Conservation (phyloP, 2,888 invertebrate species). For the Allacma fusca region DNA sequence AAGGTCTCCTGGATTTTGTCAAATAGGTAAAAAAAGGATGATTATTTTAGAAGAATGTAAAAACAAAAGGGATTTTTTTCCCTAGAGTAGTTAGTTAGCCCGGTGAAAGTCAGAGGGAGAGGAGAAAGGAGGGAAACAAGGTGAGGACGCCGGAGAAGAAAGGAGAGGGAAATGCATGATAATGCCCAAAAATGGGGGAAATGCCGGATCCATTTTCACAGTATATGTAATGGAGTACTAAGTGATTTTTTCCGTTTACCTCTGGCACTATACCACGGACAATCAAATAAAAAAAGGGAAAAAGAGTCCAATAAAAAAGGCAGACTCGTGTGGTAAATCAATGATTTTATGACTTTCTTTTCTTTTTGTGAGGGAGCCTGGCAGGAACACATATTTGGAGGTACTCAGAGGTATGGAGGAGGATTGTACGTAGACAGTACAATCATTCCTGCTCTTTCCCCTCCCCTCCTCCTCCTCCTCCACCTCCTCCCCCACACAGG, state of each 20-base stretch:
- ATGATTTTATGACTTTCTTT: conserved; percentile 37
- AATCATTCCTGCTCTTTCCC: background rate
- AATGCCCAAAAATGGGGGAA: background rate
- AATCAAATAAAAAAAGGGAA: conserved; percentile 27
- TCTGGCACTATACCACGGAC: conserved; percentile 29
- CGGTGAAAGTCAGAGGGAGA: no score
- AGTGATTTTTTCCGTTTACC: conserved; percentile 32
- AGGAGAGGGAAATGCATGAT: background rate
- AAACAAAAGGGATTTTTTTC: no score
- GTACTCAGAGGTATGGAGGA: background rate
- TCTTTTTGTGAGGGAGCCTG: background rate
- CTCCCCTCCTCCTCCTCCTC: no score
- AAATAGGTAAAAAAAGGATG: no score
- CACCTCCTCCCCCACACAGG: background rate
- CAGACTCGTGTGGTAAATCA: conserved; percentile 38
- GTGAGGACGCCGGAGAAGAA: conserved; percentile 2
- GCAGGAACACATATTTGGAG: background rate
- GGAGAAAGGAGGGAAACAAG: background rate
- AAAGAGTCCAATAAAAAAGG: conserved; percentile 33
- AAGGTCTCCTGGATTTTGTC: background rate
- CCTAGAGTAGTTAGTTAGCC: no score
- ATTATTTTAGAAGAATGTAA: no score
- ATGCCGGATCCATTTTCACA: conserved; percentile 13
- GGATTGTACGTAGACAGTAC: background rate
- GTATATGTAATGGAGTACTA: conserved; percentile 3